phyloP scores from a whole-genome alignment of 2,113 vertebrate genomes.

The Agelaius phoeniceus region DNA sequence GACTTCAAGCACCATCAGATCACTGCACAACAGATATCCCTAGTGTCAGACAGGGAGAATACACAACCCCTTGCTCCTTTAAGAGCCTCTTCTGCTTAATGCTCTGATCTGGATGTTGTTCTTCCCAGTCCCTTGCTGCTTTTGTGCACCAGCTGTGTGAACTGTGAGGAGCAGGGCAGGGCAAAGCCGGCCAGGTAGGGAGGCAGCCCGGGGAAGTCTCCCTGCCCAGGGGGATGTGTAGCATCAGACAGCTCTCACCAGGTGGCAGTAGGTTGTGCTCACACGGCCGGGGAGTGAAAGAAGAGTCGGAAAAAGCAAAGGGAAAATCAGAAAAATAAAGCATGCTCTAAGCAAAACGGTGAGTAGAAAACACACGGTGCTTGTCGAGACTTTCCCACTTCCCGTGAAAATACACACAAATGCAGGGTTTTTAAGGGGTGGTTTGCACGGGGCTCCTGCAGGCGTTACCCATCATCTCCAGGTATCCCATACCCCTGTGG shows the following conservation, averaged over 20 bases:
- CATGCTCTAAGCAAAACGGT: neutral
- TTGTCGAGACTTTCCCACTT: neutral
- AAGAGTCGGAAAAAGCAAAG: neutral
- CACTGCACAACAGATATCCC: neutral
- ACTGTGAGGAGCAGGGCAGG: rapidly evolving
- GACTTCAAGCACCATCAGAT: neutral
- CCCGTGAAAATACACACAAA: neutral
- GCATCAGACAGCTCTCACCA: neutral
- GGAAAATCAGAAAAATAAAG: neutral
- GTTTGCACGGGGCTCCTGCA: neutral
- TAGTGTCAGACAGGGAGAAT: neutral
- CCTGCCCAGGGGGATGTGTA: neutral
- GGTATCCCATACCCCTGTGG: neutral
- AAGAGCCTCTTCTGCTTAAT: neutral
- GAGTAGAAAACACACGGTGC: neutral
- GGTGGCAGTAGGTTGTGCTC: neutral
- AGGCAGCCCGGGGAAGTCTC: neutral
- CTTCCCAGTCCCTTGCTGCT: neutral
- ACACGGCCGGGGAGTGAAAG: neutral
- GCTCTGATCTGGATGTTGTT: neutral
- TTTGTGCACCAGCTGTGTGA: neutral
- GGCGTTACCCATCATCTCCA: neutral
- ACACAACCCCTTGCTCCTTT: neutral
- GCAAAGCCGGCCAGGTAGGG: rapidly evolving
- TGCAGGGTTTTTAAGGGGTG: rapidly evolving